Evolutionary conservation across 2,888 invertebrate genomes (phyloP).

Genomic region (Ophraella communa): DNA sequence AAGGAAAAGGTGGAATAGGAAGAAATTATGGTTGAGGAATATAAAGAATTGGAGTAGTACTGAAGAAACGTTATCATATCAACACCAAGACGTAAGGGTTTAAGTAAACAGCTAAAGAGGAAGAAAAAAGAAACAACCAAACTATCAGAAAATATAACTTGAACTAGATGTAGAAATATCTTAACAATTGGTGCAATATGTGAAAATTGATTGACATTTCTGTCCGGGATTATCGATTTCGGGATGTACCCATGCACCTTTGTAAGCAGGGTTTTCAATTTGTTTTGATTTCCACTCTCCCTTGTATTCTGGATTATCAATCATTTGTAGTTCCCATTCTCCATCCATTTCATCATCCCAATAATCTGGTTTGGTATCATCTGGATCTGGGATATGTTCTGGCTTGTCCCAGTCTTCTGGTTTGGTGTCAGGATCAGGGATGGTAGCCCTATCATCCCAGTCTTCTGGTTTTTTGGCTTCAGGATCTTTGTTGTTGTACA

Average conservation of each 20-base stretch:
- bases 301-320: conserved; percentile 99
- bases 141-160: too few relatives aligned
- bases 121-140: too few relatives aligned
- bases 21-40: too few relatives aligned
- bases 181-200: too few relatives aligned
- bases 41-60: too few relatives aligned
- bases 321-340: conserved; percentile 99
- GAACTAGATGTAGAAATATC: too few relatives aligned
- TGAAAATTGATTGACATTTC: too few relatives aligned
- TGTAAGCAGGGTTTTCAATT: conserved; percentile 98
- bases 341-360: conserved; percentile 95
- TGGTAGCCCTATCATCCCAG: conserved; percentile 92
- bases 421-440: conserved; percentile 96
- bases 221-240: conserved; percentile 99
- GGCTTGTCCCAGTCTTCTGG: conserved; percentile 99
- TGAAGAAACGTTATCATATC: too few relatives aligned
- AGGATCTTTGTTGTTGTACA: too few relatives aligned
- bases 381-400: conserved; percentile 97
- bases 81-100: too few relatives aligned
- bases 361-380: conserved; percentile 96
- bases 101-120: too few relatives aligned
- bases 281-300: conserved; percentile 99
- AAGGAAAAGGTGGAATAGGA: too few relatives aligned
- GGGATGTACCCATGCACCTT: conserved; percentile 94
- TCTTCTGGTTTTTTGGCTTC: conserved; percentile 96